Evolutionary conservation across 2,797 vertebrate genomes (phyloP).

Genomic region (Channa striata): DNA sequence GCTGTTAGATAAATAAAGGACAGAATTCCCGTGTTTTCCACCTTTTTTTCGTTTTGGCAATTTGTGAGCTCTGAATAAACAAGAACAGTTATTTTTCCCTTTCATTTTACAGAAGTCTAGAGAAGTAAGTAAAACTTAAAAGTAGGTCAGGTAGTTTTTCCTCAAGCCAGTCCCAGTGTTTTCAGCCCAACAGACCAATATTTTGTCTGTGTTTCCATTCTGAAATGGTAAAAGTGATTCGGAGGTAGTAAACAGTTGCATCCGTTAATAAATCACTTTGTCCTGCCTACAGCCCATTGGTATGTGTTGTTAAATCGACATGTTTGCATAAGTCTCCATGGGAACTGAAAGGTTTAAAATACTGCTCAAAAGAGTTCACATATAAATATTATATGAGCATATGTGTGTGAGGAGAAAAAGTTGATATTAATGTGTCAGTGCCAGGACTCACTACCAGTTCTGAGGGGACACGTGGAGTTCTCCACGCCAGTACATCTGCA

Average conservation of each 20-base stretch:
- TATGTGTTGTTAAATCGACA: constrained; percentile 30
- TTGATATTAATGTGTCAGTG: constrained; percentile 15
- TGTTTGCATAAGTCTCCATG: constrained; percentile 39
- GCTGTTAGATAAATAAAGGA: no score
- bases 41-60: neutral
- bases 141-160: constrained; percentile 82
- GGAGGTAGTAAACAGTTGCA: constrained; percentile 66
- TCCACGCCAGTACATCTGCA: constrained; percentile 64
- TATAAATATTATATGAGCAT: constrained; percentile 23
- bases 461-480: constrained; percentile 37
- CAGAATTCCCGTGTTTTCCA: neutral
- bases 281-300: no score
- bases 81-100: constrained; percentile 2
- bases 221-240: constrained; percentile 62
- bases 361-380: constrained; percentile 25
- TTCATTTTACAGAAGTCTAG: constrained; percentile 61
- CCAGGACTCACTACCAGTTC: constrained; percentile 31
- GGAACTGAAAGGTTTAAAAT: constrained; percentile 51
- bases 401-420: constrained; percentile 31
- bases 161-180: constrained; percentile 42
- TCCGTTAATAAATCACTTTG: constrained; percentile 52
- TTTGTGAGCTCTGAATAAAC: neutral
- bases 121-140: constrained; percentile 74
- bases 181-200: constrained; percentile 50
- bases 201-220: constrained; percentile 65